Evolutionary conservation across 1,140 invertebrate genomes (phyloP), one percentile per base, ranked within the genome.

Genomic region (Drosophila prosaltans): DNA sequence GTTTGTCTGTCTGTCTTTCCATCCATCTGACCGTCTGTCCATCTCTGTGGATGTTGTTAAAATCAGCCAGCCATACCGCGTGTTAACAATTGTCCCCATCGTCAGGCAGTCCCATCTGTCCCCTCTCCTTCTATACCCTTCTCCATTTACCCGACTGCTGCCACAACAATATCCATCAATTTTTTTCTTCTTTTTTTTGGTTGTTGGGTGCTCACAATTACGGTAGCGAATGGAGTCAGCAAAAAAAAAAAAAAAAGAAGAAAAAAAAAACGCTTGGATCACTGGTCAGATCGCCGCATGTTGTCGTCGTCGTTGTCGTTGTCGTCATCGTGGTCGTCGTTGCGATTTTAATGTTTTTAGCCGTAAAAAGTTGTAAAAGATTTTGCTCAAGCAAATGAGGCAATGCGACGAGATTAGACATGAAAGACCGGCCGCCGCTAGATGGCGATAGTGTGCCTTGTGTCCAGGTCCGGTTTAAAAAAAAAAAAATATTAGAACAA

Each of bases 291-390:
- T 86, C 83, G 63, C 83, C 80, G 73, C 83, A 82, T 80, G 76
- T 85, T 60, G 66, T 26, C 58, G 69, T 70, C 64, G 57, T 16
- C 60, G 64, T 64, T 10, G 69, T 40, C 65, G 36, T 40, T 41
- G 54, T 43, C 11, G 74, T 84, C 43, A n/a, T 45, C 45, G 16
- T 48, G 5, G 45, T 51, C 11, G 41, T 51, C 55, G 51, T 66
- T 64, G 71, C 74, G 74, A 64, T 76, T 86, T 86, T 86, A 73
- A 86, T 86, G 76, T 69, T 75, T 36, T 45, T 64, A 55, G 58
- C 69, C 74, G 48, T 28, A 82, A 78, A 85, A 86, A 78, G 79
- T 79, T 81, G 82, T 85, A 85, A 86, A 85, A 78, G 71, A 69
- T 73, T 84, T 86, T 60, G 81, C 74, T 69, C 71, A 70, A 60